These are phyloP conservation scores for Hydractinia echinata DNA, from an alignment of 30 jellyfish, hydroid and myxozoan genomes.

Conservation along the genomic window DNA sequence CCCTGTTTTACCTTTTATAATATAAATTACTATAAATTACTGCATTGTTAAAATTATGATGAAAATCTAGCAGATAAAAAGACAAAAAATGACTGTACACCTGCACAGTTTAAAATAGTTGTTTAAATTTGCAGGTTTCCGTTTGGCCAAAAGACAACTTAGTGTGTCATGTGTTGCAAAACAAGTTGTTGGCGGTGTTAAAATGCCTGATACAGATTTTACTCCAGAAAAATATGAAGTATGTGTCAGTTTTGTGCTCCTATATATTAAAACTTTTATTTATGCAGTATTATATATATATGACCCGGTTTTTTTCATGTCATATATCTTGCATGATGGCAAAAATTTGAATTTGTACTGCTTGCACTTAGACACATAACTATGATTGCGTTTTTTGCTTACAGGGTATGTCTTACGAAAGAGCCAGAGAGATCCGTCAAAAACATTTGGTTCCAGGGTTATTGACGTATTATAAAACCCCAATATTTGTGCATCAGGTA, in stretches of 20 bases:
- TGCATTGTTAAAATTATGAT: no score
- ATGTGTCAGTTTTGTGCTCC: not conserved
- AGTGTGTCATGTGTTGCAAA: not conserved
- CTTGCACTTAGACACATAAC: no score
- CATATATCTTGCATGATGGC: no score
- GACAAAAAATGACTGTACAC: no score
- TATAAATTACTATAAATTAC: no score
- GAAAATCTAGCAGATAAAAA: no score
- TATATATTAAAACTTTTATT: not conserved
- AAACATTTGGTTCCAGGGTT: slow-evolving; percentile 62
- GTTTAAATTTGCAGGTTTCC: not conserved
- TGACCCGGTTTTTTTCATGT: no score
- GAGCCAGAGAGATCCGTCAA: slow-evolving; percentile 46
- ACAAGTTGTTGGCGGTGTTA: slow-evolving; percentile 17
- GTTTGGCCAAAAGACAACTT: not conserved
- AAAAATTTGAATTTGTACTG: no score
- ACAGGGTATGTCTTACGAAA: slow-evolving; percentile 72
- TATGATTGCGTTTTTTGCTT: not conserved
- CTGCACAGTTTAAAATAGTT: no score
- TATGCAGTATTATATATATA: not conserved
- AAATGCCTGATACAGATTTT: slow-evolving; percentile 66
- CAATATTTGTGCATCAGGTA: slow-evolving; percentile 74
- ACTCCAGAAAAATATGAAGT: slow-evolving; percentile 53
- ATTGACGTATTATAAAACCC: slow-evolving; percentile 77
- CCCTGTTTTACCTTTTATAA: no score